These are phyloP conservation scores for Macropus fuliginosus DNA, from an alignment of 2,797 vertebrate species.

Conservation along the genomic window DNA sequence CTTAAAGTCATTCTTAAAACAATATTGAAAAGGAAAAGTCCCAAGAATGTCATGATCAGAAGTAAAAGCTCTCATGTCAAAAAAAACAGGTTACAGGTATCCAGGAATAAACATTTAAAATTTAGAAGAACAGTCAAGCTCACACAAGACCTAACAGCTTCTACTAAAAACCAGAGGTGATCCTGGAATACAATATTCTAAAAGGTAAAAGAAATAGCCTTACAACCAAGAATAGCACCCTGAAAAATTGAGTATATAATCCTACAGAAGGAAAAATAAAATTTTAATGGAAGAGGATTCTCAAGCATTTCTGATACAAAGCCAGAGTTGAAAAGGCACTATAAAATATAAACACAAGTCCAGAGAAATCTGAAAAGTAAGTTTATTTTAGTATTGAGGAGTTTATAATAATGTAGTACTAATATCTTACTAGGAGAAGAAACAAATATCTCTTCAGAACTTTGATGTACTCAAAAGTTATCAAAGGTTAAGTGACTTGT, in stretches of 20 bases:
- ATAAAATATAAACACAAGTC: neutral
- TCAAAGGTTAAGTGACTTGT: neutral
- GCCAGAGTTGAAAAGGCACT: neutral
- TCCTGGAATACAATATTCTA: neutral
- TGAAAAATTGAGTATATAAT: neutral
- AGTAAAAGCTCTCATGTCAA: neutral
- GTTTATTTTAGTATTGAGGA: neutral
- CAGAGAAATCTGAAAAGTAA: neutral
- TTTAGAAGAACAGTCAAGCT: neutral
- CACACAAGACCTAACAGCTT: neutral
- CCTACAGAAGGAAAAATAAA: neutral
- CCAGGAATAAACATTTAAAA: neutral
- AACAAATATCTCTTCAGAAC: neutral
- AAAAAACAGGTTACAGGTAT: neutral
- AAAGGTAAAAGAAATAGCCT: neutral
- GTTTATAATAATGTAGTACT: neutral
- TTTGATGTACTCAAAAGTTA: neutral
- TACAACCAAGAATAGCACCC: neutral
- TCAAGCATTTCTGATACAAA: neutral
- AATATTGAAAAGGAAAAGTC: neutral
- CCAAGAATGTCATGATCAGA: neutral
- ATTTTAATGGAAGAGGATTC: neutral
- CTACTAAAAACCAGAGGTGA: neutral
- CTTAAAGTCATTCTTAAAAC: neutral
- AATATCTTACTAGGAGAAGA: neutral